Evolutionary conservation across 1,140 invertebrate species (phyloP), one percentile per base, ranked within the genome.

Genomic region (Trichonephila clavata): DNA sequence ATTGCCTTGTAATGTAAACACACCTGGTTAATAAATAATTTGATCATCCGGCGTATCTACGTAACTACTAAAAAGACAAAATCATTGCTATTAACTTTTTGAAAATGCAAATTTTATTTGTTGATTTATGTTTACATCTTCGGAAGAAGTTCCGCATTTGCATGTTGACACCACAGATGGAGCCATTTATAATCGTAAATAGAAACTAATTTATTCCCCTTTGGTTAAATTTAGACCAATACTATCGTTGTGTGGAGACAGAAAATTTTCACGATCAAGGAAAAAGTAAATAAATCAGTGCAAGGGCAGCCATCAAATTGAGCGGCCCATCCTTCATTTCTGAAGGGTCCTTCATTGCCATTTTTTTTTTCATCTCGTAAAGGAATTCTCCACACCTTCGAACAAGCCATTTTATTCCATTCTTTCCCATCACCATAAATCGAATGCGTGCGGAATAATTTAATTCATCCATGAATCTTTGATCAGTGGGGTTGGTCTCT

Each of bases 391-490:
- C 32, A 32, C 71, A 77, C 71, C 71, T 77, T 77, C 32, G 32
- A 77, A 77, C 71, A 77, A 77, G 71, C 71, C 71, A 77, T 77
- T 77, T 32, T 39, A 27, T 32, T 39, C 27, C 14, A 24, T 68
- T 68, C 65, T n/a, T 68, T 2, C 65, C 7, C 71, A 27, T 77
- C 27, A 39, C 27, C 27, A 77, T 32, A 77, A 77, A 77, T 61
- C 84, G 27, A 32, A 61, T 86, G 59, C n/a, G 84, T 63, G 27
- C 59, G 84, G 84, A 77, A 77, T 77, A 32, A 77, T 77, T 77
- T 77, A 77, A 32, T 27, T 32, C 71, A 13, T 18, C 27, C 71
- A 77, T 77, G 71, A 77, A 77, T 77, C 71, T 77, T 16, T 77
- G 71, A 77, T 77, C 27, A 77, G 27, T 27, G 71, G 71, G 71